Evolutionary conservation across 2,113 vertebrate species (phyloP), one percentile per base, ranked within the genome.

Genomic region (Balaeniceps rex): DNA sequence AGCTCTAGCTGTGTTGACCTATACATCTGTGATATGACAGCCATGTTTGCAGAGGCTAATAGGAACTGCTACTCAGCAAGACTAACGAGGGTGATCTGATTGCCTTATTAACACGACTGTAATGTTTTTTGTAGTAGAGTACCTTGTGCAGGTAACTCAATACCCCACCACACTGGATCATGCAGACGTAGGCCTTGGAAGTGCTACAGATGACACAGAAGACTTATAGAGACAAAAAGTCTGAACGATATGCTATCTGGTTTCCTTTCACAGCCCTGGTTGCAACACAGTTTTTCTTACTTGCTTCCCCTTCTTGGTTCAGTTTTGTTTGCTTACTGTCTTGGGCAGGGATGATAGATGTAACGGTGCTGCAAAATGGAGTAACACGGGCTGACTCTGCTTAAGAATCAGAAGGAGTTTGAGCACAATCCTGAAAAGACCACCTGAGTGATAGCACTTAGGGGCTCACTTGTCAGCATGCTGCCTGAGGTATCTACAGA

Each of bases 301-400:
- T 14, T 54, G 2, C 25, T 90, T 90, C 17, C 7, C 24, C 17
- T 60, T 70, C 46, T 26, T 2, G 1, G 8, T 65, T 72, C 28
- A 25, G 26, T 25, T 91, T 69, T 69, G 1, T 31, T 90, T 6
- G 8, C 63, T 72, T 61, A 16, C 34, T 55, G 34, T 69, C 40
- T 69, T 61, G 26, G 18, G 4, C 40, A 76, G 36, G 25, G 22
- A 61, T 0, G 0, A 55, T 7, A n/a, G 42, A 46, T 12, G 12
- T 8, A 74, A 54, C 1, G 7, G 29, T 86, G 26, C n/a, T 76
- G 25, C 23, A 80, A 64, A 65, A 17, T 3, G 9, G 33, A 57
- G 34, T 17, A 78, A 46, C 16, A 28, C 0, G 1, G 29, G 9
- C 42, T 71, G 55, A 49, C 55, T 77, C 33, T 66, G 25, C 64